Conservation (phyloP, 2,113 vertebrate genomes). For the Aramus guarauna region DNA sequence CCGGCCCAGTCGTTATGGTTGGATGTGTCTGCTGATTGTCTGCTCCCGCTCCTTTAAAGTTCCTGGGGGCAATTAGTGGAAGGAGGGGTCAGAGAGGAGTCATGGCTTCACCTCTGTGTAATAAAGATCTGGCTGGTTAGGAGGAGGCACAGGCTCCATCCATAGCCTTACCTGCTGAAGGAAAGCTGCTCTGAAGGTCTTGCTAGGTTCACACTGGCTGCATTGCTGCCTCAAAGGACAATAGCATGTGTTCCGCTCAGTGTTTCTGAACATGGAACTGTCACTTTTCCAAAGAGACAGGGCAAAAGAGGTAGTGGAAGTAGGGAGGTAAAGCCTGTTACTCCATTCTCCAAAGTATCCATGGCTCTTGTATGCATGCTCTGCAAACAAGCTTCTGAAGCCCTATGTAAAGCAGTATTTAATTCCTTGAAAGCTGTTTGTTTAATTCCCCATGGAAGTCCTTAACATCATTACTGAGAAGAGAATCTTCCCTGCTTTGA, state of each 20-base stretch:
- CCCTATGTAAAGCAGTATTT: neutral
- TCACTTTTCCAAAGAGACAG: neutral
- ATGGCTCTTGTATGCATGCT: neutral
- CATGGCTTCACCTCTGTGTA: neutral
- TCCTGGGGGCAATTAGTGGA: neutral
- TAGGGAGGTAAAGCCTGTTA: neutral
- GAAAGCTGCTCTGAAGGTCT: neutral
- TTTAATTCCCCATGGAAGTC: neutral
- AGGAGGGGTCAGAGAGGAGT: neutral
- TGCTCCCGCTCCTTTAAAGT: neutral
- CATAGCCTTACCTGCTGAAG: neutral
- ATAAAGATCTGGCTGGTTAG: neutral
- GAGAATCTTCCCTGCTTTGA: neutral
- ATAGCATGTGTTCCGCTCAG: neutral
- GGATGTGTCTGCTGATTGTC: accelerated
- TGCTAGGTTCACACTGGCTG: neutral
- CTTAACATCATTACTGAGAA: neutral
- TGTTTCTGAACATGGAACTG: neutral
- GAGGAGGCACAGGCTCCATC: neutral
- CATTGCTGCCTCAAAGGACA: accelerated
- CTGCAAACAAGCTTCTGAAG: neutral
- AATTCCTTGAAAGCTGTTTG: neutral
- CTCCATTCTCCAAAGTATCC: neutral
- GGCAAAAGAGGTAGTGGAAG: neutral
- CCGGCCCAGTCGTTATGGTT: neutral